Conservation (phyloP, 1,140 invertebrate species). For the Musca vetustissima region DNA sequence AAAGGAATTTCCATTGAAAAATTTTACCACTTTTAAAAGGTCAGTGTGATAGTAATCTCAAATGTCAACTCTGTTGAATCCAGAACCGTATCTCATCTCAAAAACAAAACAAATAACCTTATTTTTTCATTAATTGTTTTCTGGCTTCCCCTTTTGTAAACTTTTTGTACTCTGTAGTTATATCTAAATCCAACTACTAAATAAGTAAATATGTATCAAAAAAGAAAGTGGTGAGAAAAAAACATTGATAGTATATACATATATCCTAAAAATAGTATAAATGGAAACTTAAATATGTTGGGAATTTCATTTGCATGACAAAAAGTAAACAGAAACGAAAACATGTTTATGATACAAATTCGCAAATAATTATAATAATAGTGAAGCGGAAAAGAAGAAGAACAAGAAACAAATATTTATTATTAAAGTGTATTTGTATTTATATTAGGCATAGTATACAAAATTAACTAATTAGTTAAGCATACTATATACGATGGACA, state of each 20-base stretch:
- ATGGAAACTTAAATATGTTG: too few species aligned
- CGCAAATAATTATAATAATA: constrained; percentile 13
- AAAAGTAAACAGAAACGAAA: neutral
- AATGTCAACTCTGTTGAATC: too few species aligned
- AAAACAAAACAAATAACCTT: too few species aligned
- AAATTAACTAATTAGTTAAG: neutral
- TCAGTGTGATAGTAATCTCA: too few species aligned
- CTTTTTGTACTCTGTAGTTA: too few species aligned
- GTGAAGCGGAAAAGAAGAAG: too few species aligned
- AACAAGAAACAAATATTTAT: neutral
- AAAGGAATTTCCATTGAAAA: too few species aligned
- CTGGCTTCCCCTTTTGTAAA: too few species aligned
- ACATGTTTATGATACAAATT: neutral
- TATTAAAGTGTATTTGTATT: constrained; percentile 19
- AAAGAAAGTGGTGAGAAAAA: neutral
- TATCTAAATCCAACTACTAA: neutral
- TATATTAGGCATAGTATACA: constrained; percentile 12
- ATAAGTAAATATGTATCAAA: neutral
- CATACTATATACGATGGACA: neutral
- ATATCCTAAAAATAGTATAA: neutral
- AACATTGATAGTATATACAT: neutral
- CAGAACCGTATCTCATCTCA: too few species aligned
- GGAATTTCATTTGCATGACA: too few species aligned
- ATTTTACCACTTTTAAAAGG: too few species aligned
- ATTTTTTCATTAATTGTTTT: too few species aligned